These are phyloP conservation scores for Chauna torquata DNA, from an alignment of 2,113 vertebrate genomes.

Conservation along the genomic window DNA sequence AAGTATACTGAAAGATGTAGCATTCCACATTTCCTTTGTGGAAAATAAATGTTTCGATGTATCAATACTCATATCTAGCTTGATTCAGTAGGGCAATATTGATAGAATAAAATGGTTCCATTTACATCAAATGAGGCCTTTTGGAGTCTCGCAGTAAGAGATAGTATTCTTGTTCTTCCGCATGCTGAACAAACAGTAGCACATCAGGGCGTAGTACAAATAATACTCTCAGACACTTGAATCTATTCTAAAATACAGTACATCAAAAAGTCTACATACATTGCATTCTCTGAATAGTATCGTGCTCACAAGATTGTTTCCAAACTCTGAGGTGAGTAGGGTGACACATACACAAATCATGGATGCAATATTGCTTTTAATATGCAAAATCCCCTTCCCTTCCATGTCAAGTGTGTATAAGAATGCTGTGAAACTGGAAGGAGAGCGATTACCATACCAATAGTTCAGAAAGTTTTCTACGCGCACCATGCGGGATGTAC, in stretches of 20 bases:
- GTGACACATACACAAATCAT: neutral
- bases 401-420: neutral
- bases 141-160: slow-evolving; percentile 1
- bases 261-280: slow-evolving; percentile 6
- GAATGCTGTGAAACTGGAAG: slow-evolving; percentile 24
- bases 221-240: slow-evolving; percentile 30
- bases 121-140: slow-evolving; percentile 35
- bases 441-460: slow-evolving; percentile 37
- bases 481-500: neutral
- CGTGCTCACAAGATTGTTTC: slow-evolving; percentile 21
- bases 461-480: slow-evolving; percentile 49
- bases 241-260: slow-evolving; percentile 30
- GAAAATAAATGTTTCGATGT: slow-evolving; percentile 7
- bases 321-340: slow-evolving; percentile 24
- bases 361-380: slow-evolving; percentile 53
- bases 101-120: slow-evolving; percentile 33
- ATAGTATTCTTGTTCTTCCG: neutral
- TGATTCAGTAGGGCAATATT: slow-evolving; percentile 30
- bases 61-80: slow-evolving; percentile 24
- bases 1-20: neutral
- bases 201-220: slow-evolving; percentile 31
- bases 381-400: slow-evolving; percentile 49
- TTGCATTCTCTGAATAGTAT: slow-evolving; percentile 1
- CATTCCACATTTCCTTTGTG: neutral
- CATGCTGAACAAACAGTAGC: slow-evolving; percentile 15